Evolutionary conservation across 2,888 invertebrate genomes (phyloP).

Genomic region (Drosophila pseudotalamancana): DNA sequence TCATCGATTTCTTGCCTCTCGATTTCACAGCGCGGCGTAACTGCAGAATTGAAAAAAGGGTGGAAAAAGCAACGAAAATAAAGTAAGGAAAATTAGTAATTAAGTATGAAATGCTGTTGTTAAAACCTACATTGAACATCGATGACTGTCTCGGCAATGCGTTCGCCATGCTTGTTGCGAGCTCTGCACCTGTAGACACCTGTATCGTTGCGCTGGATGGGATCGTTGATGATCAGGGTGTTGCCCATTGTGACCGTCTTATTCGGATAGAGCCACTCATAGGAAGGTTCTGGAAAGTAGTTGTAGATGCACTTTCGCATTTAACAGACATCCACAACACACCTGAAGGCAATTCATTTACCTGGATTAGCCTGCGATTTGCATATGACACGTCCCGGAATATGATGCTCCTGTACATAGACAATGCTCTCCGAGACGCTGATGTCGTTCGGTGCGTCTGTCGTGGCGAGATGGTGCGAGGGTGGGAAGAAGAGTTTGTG

Average conservation of each 20-base stretch:
- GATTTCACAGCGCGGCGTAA: constrained; percentile 93
- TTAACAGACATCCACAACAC: too few species aligned
- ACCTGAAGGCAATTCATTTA: constrained; percentile 59
- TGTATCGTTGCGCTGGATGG: constrained; percentile 88
- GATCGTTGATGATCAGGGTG: constrained; percentile 87
- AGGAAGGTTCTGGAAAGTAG: constrained; percentile 76
- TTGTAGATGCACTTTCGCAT: background rate
- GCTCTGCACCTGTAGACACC: constrained; percentile 93
- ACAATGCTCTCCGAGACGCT: constrained; percentile 86
- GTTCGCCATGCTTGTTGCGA: constrained; percentile 91
- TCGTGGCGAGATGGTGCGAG: too few species aligned
- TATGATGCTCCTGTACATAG: constrained; percentile 85
- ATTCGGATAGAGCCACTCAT: constrained; percentile 83
- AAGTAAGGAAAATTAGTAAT: background rate
- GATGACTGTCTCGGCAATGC: constrained; percentile 88
- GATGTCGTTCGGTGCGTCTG: constrained; percentile 94
- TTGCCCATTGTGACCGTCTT: constrained; percentile 81
- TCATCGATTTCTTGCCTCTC: constrained; percentile 90
- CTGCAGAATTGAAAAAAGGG: constrained; percentile 84
- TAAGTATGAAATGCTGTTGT: background rate
- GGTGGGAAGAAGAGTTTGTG: background rate
- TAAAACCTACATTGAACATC: constrained; percentile 91
- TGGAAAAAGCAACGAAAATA: background rate
- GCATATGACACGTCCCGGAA: constrained; percentile 85
- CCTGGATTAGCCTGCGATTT: constrained; percentile 85